Evolutionary conservation across 30 jellyfish, hydroid and myxozoan species (phyloP), one percentile per base, ranked within the genome.

Genomic region (Aurelia sp.): DNA sequence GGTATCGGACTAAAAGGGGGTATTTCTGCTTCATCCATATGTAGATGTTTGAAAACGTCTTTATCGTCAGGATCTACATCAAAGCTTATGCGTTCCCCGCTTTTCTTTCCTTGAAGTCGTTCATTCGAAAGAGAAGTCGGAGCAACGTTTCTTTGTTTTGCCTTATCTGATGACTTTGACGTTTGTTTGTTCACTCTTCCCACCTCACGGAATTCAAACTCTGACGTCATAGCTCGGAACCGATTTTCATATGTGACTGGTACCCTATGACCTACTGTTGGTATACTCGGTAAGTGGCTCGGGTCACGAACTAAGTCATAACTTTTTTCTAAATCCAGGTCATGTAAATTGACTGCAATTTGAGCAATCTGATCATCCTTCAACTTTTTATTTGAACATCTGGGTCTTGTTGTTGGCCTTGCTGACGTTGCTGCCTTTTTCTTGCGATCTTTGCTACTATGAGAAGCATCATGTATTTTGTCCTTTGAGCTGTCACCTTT

Each of bases 221-320:
- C 89, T 61, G 78, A 62, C 18, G 89, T 78, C 89, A 78, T 78
- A 13, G 89, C 71, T 78, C 66, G 64, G 31, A 78, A 62, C 19
- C 89, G 89, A 63, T 78, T 78, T 23, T 63, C 52, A 22, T 78
- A 78, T 11, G 79, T 18, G 79, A 78, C 41, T 12, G 89, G 50
- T 31, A 31, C 71, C 30, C 89, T 78, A 15, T 78, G 89, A 18
- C 89, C 89, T 9, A 78, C 79, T 8, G 60, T 64, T 6, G 89
- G 89, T 55, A 78, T 78, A 44, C 69, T 57, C 19, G 89, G 89
- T 9, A 78, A 78, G 74, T 78, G 89, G 71, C 61, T 78, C 11
- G 89, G 89, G 27, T 78, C 66, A 12, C 79, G 89, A 52, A 78
- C 66, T 23, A 78, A 62, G 23, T 48, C 50, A 48, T 7, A 40